Percentiles rank a stretch among this genome's conserved stretches.
phyloP scores from a whole-genome alignment of 2,888 invertebrate species.

The Falcaria lacertinaria region DNA sequence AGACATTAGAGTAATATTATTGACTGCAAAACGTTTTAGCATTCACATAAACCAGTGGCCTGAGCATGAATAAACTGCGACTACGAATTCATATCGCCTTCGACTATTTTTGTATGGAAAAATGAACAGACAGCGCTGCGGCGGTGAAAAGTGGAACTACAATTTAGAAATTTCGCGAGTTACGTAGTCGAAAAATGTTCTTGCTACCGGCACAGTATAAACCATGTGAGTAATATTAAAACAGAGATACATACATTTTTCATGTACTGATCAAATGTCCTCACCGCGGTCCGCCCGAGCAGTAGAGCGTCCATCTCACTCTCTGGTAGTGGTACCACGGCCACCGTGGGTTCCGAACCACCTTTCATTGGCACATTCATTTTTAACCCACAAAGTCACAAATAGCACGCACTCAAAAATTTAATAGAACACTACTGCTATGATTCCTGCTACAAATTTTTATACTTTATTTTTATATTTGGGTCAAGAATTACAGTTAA shows the following conservation, averaged over 20 bases:
- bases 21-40: no score
- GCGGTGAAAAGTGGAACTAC: no score
- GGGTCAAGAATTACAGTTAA: no score
- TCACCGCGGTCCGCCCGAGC: slow-evolving; percentile 88
- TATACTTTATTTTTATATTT: neutral
- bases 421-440: neutral
- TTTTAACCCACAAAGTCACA: slow-evolving; percentile 11
- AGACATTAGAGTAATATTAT: no score
- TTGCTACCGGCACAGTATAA: neutral
- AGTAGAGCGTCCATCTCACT: slow-evolving; percentile 90
- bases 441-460: neutral
- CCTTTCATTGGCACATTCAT: slow-evolving; percentile 63
- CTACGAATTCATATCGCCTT: no score
- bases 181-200: no score
- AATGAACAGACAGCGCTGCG: no score
- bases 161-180: no score
- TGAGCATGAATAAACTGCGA: no score
- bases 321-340: slow-evolving; percentile 82
- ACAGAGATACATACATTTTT: slow-evolving; percentile 71
- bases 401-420: neutral
- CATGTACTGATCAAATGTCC: slow-evolving; percentile 80
- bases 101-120: no score
- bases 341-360: slow-evolving; percentile 77
- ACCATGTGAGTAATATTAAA: neutral
- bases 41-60: no score